Conservation (phyloP, 2,797 vertebrate genomes). For the Florisuga fusca region DNA sequence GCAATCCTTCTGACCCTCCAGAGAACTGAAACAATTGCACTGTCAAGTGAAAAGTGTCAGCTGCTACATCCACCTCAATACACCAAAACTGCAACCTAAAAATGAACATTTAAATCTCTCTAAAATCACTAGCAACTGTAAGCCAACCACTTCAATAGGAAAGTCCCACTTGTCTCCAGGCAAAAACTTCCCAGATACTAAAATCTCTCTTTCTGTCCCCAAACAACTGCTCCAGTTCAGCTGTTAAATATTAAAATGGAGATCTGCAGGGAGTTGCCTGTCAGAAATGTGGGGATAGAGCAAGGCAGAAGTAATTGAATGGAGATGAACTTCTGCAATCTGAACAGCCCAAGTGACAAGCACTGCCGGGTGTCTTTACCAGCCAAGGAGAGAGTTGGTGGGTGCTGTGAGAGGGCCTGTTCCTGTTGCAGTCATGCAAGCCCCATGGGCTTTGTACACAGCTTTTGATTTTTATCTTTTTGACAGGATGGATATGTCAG, state of each 20-base stretch:
- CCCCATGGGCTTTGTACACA: not conserved
- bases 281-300: not conserved
- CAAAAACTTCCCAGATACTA: not conserved
- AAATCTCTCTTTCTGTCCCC: not conserved
- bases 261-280: not conserved
- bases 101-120: not conserved
- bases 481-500: not conserved
- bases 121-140: not conserved
- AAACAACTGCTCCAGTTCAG: not conserved
- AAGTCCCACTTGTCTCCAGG: not conserved
- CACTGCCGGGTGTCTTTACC: not conserved
- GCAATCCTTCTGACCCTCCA: not conserved
- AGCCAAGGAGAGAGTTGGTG: not conserved
- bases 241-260: not conserved
- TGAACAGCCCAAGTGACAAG: not conserved
- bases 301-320: not conserved
- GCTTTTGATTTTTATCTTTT: not conserved
- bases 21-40: not conserved
- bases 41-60: not conserved
- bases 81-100: not conserved
- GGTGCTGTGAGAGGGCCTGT: not conserved
- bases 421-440: not conserved
- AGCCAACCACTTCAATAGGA: not conserved
- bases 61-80: not conserved
- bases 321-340: rapidly evolving